phyloP scores from a whole-genome alignment of 2,113 vertebrate genomes.

The Pan paniscus region DNA sequence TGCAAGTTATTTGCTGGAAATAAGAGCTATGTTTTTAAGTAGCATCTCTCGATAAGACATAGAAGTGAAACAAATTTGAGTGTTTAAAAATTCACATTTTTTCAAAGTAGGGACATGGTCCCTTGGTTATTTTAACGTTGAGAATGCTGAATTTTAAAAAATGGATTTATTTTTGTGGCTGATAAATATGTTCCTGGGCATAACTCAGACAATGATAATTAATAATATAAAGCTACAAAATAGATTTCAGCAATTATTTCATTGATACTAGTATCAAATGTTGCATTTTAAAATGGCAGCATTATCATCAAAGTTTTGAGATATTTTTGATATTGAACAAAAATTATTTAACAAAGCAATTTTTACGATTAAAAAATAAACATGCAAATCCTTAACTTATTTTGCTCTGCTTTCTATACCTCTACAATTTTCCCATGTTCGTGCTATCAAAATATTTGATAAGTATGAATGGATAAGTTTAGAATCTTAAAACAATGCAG shows the following conservation, averaged over 20 bases:
- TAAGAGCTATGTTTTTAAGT: neutral
- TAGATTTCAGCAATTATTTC: neutral
- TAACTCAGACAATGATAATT: neutral
- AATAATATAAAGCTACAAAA: slow-evolving; percentile 31
- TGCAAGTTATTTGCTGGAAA: neutral
- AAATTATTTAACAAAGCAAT: neutral
- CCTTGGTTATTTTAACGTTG: neutral
- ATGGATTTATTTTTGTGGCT: neutral
- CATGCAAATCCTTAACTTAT: neutral
- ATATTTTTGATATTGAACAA: neutral
- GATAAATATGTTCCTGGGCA: neutral
- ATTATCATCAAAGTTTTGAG: neutral
- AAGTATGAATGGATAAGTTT: neutral
- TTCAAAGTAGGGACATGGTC: neutral
- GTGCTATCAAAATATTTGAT: neutral
- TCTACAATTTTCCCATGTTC: neutral
- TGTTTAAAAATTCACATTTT: neutral
- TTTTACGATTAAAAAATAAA: neutral
- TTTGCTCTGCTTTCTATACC: neutral
- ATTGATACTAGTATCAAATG: neutral
- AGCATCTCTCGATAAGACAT: neutral
- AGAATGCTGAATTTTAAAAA: neutral
- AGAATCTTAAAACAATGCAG: neutral
- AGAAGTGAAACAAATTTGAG: neutral
- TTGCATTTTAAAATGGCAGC: neutral